Percentiles rank a stretch among this genome's conserved stretches.
These are phyloP conservation scores for Pseudococcus jackbeardsleyi DNA, from an alignment of 2,888 invertebrate genomes.

Conservation along the genomic window DNA sequence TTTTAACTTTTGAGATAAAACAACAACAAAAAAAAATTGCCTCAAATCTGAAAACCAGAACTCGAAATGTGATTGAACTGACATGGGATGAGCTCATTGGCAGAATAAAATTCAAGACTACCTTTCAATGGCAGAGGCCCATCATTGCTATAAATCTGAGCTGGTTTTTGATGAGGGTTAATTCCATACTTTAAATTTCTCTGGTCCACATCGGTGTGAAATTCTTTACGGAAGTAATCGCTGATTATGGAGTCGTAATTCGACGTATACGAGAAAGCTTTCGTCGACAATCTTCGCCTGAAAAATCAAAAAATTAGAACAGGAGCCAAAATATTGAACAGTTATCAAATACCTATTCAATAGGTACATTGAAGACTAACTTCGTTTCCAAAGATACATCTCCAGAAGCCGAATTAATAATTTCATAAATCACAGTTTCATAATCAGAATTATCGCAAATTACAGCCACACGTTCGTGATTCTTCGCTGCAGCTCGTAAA, in stretches of 20 bases:
- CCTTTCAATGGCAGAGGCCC: conserved; percentile 84
- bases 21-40: no score
- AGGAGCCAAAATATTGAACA: background rate
- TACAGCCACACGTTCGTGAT: conserved; percentile 93
- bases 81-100: no score
- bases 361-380: background rate
- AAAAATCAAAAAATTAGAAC: background rate
- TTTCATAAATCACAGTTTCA: conserved; percentile 79
- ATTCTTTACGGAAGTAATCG: conserved; percentile 94
- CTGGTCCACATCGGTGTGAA: conserved; percentile 83
- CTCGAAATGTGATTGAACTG: no score
- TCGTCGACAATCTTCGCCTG: conserved; percentile 84
- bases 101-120: conserved; percentile 67
- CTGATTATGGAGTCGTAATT: conserved; percentile 95
- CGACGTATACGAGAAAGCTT: conserved; percentile 97
- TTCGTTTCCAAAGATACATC: conserved; percentile 50
- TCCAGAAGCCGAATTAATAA: conserved; percentile 69
- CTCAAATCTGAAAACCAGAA: no score
- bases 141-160: conserved; percentile 87
- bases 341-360: background rate
- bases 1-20: no score
- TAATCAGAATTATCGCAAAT: conserved; percentile 94
- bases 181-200: conserved; percentile 92
- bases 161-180: conserved; percentile 98
- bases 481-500: conserved; percentile 96